Evolutionary conservation across 2,797 vertebrate species (phyloP).

Genomic region (Holocentrus rufus): DNA sequence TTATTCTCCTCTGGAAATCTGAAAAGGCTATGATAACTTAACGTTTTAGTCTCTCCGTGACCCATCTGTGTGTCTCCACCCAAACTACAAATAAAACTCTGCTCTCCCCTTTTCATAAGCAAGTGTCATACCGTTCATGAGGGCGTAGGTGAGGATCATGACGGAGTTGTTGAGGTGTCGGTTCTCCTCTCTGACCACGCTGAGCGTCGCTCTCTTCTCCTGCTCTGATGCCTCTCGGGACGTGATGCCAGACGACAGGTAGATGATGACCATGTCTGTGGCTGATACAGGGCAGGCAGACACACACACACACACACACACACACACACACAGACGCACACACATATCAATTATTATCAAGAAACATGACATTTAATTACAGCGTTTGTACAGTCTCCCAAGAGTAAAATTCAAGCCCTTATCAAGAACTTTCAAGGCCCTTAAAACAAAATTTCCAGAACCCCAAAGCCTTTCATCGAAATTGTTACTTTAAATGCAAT

Average conservation of each 20-base stretch:
- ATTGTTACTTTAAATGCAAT: no score
- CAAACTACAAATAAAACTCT: no score
- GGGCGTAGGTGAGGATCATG: constrained; percentile 98
- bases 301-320: background rate
- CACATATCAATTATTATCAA: background rate
- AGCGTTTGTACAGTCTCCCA: no score
- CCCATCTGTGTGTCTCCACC: background rate
- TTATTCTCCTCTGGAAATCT: background rate
- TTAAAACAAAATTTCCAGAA: no score
- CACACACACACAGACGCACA: no score
- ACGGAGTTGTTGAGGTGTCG: constrained; percentile 96
- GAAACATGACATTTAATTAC: background rate
- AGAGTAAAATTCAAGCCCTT: no score
- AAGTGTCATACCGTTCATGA: constrained; percentile 91
- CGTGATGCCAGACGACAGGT: constrained; percentile 94
- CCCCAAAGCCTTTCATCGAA: no score
- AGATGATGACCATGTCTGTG: constrained; percentile 96
- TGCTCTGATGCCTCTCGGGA: constrained; percentile 92
- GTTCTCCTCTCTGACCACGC: constrained; percentile 94
- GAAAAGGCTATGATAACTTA: background rate
- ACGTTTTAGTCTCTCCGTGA: no score
- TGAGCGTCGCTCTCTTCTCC: constrained; percentile 93
- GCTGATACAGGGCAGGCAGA: constrained; percentile 72
- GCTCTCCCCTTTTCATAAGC: background rate
- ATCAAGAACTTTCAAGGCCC: no score